phyloP scores from a whole-genome alignment of 2,113 vertebrate genomes.

The Nymphicus hollandicus region DNA sequence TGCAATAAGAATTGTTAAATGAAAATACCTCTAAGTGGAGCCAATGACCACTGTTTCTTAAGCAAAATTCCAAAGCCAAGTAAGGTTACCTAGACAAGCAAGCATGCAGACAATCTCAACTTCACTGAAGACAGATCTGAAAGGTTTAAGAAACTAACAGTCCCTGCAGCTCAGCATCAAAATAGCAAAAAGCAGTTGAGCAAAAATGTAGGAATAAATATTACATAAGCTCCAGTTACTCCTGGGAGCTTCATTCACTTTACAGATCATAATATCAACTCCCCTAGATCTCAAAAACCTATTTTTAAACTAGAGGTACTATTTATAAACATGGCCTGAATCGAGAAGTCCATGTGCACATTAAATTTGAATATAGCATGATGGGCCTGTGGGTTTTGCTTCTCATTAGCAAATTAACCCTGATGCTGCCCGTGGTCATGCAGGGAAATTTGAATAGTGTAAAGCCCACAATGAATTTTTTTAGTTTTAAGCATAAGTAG shows the following conservation, averaged over 20 bases:
- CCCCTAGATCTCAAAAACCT: slow-evolving; percentile 40
- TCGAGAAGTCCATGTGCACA: slow-evolving; percentile 37
- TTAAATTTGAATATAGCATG: slow-evolving; percentile 53
- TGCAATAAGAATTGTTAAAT: neutral
- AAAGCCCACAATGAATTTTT: neutral
- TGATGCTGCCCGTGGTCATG: neutral
- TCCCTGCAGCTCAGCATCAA: slow-evolving; percentile 24
- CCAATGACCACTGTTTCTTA: neutral
- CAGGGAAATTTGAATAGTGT: neutral
- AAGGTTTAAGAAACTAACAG: slow-evolving; percentile 20
- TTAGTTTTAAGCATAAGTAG: neutral
- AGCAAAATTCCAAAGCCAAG: neutral
- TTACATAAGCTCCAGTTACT: slow-evolving; percentile 42
- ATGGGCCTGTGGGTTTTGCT: slow-evolving; percentile 20
- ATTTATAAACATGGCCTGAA: slow-evolving; percentile 63
- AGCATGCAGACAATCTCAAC: neutral
- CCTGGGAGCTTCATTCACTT: slow-evolving; percentile 55
- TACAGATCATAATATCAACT: slow-evolving; percentile 55
- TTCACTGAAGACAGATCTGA: neutral
- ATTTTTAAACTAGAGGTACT: slow-evolving; percentile 59
- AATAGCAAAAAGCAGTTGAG: slow-evolving; percentile 22
- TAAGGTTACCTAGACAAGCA: neutral
- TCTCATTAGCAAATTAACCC: slow-evolving; percentile 44
- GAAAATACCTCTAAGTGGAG: neutral
- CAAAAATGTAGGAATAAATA: slow-evolving; percentile 52